Evolutionary conservation across 92 coral and sea anemone genomes (phyloP).

Genomic region (Porites divaricata): DNA sequence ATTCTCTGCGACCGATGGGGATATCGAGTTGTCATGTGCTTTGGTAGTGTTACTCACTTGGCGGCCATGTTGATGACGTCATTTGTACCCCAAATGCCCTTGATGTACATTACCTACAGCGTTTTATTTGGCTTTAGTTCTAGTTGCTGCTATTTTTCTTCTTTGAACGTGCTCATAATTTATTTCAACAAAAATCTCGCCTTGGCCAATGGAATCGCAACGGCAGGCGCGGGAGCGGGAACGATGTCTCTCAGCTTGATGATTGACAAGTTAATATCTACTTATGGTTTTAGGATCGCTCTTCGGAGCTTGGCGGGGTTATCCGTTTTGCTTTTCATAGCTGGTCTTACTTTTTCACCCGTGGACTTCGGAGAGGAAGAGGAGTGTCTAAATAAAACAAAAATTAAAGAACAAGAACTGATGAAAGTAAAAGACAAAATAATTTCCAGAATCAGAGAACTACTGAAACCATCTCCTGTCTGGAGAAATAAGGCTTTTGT

Average conservation of each 20-base stretch:
- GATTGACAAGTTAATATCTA: conserved; percentile 56
- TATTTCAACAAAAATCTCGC: conserved; percentile 84
- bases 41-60: conserved; percentile 71
- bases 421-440: conserved; percentile 28
- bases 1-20: conserved; percentile 75
- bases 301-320: conserved; percentile 66
- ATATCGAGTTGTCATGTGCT: conserved; percentile 87
- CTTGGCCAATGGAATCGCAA: conserved; percentile 80
- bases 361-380: conserved; percentile 42
- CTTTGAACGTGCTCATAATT: conserved; percentile 66
- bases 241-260: conserved; percentile 64
- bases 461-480: conserved; percentile 53
- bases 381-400: neutral
- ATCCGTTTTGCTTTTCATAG: conserved; percentile 64
- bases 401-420: conserved; percentile 7
- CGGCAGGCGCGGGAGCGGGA: conserved; percentile 88
- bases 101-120: conserved; percentile 87
- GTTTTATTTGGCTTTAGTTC: conserved; percentile 78
- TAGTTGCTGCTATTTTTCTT: conserved; percentile 80
- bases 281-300: conserved; percentile 73
- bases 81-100: conserved; percentile 61
- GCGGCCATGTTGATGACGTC: conserved; percentile 78
- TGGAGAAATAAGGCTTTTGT: conserved; percentile 83
- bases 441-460: conserved; percentile 13
- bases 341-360: conserved; percentile 80